Evolutionary conservation across 2,797 vertebrate species (phyloP).

Genomic region (Eremophila alpestris): DNA sequence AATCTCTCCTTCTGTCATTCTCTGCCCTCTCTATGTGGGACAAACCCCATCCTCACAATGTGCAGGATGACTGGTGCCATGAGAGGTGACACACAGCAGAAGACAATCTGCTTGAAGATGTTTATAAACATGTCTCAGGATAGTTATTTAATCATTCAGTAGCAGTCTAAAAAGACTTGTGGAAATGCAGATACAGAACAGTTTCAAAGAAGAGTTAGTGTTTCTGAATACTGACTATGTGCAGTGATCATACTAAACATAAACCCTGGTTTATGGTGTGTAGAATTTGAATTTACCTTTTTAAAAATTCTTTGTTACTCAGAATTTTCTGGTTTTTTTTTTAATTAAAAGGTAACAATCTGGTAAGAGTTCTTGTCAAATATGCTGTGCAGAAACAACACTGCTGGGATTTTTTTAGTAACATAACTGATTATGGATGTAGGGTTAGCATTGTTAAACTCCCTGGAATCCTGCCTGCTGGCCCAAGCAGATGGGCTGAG

Average conservation of each 20-base stretch:
- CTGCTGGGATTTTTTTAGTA: background rate
- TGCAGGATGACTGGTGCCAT: background rate
- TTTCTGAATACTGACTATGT: background rate
- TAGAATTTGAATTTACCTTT: background rate
- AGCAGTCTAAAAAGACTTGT: background rate
- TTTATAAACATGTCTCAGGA: background rate
- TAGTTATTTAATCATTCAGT: background rate
- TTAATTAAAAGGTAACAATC: background rate
- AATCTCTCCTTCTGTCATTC: background rate
- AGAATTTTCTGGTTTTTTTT: background rate
- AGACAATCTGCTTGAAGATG: background rate
- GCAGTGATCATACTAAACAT: background rate
- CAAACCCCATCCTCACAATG: background rate
- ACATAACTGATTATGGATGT: background rate
- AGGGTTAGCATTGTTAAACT: background rate
- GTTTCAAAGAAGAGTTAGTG: background rate
- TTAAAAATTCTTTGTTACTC: background rate
- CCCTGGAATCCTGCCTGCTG: background rate
- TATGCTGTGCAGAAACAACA: background rate
- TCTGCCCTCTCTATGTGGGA: background rate
- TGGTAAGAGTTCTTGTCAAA: background rate
- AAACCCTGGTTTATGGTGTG: background rate
- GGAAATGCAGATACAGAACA: background rate
- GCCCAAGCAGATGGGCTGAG: background rate
- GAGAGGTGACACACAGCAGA: background rate